A percentile compares a stretch with the other conserved stretches of the same genome.
Evolutionary conservation across 2,888 invertebrate genomes (phyloP).

Genomic region (Eremobia ochroleuca): DNA sequence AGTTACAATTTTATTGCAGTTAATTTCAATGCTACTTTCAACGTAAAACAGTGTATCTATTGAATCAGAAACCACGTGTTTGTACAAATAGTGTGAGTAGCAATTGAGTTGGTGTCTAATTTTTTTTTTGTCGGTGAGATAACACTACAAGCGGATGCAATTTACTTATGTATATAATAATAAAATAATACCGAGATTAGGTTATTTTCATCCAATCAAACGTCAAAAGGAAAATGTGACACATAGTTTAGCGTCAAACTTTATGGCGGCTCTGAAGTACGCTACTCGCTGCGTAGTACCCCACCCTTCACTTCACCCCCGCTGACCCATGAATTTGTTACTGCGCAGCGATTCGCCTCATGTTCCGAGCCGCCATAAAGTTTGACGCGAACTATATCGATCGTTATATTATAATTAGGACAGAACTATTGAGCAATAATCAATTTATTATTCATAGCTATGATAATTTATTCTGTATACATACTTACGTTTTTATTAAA

Average conservation of each 20-base stretch:
- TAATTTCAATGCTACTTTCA: conserved; percentile 1
- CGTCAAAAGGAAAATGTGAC: conserved; percentile 35
- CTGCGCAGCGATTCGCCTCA: too few relatives aligned
- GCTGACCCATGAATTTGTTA: too few relatives aligned
- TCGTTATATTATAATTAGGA: neutral
- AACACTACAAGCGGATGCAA: conserved; percentile 3
- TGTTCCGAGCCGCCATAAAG: too few relatives aligned
- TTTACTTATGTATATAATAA: neutral
- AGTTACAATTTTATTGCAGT: neutral
- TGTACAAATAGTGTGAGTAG: neutral
- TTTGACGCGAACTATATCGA: too few relatives aligned
- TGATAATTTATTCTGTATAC: conserved; percentile 1
- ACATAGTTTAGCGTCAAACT: too few relatives aligned
- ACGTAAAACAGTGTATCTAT: neutral
- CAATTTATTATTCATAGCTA: neutral
- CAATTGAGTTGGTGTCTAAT: neutral
- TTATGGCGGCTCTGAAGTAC: too few relatives aligned
- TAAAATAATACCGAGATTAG: neutral
- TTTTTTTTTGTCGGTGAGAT: neutral
- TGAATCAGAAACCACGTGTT: conserved; percentile 5
- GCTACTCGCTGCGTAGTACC: too few relatives aligned
- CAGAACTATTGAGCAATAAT: conserved; percentile 5
- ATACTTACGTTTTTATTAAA: conserved; percentile 2
- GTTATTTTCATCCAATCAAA: conserved; percentile 32
- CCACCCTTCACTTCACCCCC: too few relatives aligned